Percentiles rank a stretch among this genome's conserved stretches.
These are phyloP conservation scores for Odontamblyopus lacepedii DNA, from an alignment of 2,797 vertebrate genomes.

Conservation along the genomic window DNA sequence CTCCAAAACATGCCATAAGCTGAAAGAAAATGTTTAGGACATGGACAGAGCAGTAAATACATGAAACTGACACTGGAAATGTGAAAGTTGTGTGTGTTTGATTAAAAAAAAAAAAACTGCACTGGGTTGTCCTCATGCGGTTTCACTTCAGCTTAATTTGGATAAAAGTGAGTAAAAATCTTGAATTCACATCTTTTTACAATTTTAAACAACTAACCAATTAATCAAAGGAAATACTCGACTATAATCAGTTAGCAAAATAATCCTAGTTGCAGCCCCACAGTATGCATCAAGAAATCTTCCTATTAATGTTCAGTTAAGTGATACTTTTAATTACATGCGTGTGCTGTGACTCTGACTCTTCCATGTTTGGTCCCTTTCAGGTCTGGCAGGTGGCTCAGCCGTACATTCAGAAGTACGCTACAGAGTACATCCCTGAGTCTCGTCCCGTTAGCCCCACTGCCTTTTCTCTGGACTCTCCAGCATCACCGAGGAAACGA, in stretches of 20 bases:
- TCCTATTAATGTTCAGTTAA: not conserved
- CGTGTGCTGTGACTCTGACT: not conserved
- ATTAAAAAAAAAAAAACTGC: no score
- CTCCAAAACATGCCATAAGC: no score
- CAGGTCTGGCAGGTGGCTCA: constrained; percentile 93
- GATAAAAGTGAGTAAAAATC: not conserved
- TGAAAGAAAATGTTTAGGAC: no score
- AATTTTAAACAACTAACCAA: no score
- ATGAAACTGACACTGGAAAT: no score
- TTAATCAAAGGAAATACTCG: no score
- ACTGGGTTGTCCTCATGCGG: no score
- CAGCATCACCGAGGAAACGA: constrained; percentile 77
- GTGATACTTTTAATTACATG: not conserved
- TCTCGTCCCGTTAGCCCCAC: constrained; percentile 91
- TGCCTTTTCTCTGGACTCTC: constrained; percentile 87
- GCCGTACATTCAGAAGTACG: constrained; percentile 96
- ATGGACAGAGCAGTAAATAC: no score
- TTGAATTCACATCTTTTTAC: no score
- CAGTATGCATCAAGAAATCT: not conserved
- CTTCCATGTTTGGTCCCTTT: constrained; percentile 13
- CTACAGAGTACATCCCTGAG: constrained; percentile 89
- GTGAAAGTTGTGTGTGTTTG: no score
- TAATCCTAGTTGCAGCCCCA: no score
- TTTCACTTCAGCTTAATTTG: not conserved
- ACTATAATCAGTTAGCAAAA: no score